Base-by-base conservation (phyloP, 2,888 invertebrate species). In the Drosophila merina region DNA sequence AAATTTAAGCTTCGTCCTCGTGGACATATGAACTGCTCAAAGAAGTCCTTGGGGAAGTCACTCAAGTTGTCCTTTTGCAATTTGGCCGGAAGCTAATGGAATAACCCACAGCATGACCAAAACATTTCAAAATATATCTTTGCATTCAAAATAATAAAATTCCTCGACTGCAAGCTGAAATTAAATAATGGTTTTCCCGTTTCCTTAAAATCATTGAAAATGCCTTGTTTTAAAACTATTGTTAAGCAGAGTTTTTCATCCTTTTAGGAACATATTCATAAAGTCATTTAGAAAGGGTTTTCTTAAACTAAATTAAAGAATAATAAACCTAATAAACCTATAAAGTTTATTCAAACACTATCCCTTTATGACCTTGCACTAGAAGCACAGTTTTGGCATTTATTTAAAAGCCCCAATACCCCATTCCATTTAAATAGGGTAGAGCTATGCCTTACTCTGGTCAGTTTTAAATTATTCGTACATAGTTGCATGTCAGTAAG, bases 401-500 rank as follows among this genome's bases (percentile, higher is more conserved):
- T 57, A 8, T 40, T 20, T 45, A 10, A 38, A 8, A 26, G 20
- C 9, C 40, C 25, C 26, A 8, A 52, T 12, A 50, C 7, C 30
- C 6, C 28, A 7, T 28, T 36, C 14, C 28, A 26, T 36, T 38
- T 20, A 4, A 28, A 49, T 1, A 26, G 45, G 28, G 38, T 20
- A 25, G 26, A 10, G 7, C 20, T 2, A 26, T 12, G 45, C 40
- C 40, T 8, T 49, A 38, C 36, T 10, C n/a, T 57, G 47, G 57
- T 42, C 57, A 52, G 58, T 67, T 54, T 67, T 68, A 54, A 58
- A 69, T 63, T 54, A 63, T 52, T 12, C 30, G 52, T 40, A 30
- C 62, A 64, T 28, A 64, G 62, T 64, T 60, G 45, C 63, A 51
- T 62, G 63, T 45, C 63, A 62, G 62, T 52, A 44, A 62, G 45